A percentile compares a stretch with the other conserved stretches of the same genome.
These are phyloP conservation scores for Glaucidium brasilianum DNA, from an alignment of 2,113 vertebrate species.

Conservation along the genomic window DNA sequence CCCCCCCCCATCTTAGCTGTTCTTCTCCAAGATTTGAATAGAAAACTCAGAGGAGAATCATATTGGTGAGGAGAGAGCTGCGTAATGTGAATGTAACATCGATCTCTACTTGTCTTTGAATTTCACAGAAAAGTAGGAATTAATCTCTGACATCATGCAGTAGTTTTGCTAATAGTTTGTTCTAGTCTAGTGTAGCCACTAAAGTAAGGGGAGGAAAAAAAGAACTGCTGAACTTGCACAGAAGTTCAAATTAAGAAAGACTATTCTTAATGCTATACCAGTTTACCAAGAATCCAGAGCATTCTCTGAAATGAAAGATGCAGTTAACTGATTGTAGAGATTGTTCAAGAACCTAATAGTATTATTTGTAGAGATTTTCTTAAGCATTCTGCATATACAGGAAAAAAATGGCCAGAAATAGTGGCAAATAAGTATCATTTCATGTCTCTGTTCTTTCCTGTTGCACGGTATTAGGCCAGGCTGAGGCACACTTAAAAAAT, in stretches of 20 bases:
- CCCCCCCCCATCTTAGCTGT: not conserved
- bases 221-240: not conserved
- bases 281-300: not conserved
- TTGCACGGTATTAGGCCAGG: not conserved
- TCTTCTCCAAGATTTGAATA: not conserved
- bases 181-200: not conserved
- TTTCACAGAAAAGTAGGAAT: not conserved
- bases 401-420: not conserved
- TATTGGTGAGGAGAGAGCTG: not conserved
- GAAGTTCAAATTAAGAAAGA: not conserved
- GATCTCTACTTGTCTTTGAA: not conserved
- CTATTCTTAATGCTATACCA: not conserved
- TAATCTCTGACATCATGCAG: not conserved
- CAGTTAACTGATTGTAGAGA: not conserved
- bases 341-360: not conserved
- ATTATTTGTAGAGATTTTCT: not conserved
- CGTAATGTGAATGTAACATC: not conserved
- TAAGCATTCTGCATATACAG: not conserved
- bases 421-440: not conserved
- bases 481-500: not conserved
- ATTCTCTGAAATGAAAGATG: not conserved
- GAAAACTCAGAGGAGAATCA: not conserved
- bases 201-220: not conserved
- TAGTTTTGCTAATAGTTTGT: not conserved
- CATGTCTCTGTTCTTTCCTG: not conserved